Evolutionary conservation across 1,140 invertebrate species (phyloP).

Genomic region (Zaprionus davidi): DNA sequence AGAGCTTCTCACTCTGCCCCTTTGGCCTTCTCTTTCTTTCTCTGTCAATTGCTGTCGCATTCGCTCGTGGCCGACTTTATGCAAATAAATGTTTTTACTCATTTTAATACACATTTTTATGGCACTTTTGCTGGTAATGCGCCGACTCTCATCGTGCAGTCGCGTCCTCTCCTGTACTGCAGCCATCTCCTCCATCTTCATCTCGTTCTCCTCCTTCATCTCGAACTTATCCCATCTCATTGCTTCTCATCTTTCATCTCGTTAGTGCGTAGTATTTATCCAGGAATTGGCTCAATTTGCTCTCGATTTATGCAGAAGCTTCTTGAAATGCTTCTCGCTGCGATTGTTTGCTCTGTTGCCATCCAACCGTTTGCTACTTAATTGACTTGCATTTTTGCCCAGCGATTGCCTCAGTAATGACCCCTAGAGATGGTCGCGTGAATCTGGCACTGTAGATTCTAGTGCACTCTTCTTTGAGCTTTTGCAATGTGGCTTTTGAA

Average conservation of each 20-base stretch:
- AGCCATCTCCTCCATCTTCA: not conserved
- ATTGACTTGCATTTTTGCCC: constrained; percentile 75
- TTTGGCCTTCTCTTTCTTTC: not conserved
- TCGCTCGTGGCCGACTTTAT: constrained; percentile 69
- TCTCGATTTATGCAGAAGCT: constrained; percentile 78
- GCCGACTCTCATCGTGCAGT: constrained; percentile 46
- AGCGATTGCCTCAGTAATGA: constrained; percentile 61
- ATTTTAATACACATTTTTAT: constrained; percentile 83
- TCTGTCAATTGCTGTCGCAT: constrained; percentile 59
- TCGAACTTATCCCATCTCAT: constrained; percentile 18
- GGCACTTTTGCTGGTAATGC: constrained; percentile 76
- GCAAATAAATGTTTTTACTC: constrained; percentile 83
- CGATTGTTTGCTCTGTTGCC: constrained; percentile 73
- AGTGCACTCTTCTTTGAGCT: not conserved
- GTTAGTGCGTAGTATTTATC: constrained; percentile 79
- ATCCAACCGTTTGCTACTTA: constrained; percentile 77
- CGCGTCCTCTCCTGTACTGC: not conserved
- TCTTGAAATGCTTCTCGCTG: constrained; percentile 69
- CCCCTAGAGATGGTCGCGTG: constrained; percentile 57
- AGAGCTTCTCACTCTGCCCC: not conserved
- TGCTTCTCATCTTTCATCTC: constrained; percentile 66
- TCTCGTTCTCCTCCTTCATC: not conserved
- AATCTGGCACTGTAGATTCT: not conserved
- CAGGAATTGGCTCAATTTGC: constrained; percentile 80
- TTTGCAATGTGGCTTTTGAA: not conserved